Evolutionary conservation across 2,113 vertebrate genomes (phyloP).

Genomic region (Chascanopsetta lugubris): DNA sequence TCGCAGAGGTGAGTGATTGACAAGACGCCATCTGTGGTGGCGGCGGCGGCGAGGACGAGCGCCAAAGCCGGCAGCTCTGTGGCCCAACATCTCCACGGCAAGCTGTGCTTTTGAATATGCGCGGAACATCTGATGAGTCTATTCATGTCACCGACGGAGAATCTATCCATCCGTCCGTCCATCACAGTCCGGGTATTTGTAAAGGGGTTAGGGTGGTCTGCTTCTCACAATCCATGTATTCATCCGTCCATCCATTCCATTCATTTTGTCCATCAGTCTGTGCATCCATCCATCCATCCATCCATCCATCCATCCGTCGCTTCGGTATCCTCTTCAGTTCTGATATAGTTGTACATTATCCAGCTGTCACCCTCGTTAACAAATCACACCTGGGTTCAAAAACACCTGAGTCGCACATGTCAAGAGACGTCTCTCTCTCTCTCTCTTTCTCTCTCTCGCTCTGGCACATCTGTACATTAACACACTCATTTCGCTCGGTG

Average conservation of each 20-base stretch:
- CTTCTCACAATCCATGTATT: too few relatives aligned
- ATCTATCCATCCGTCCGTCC: slow-evolving; percentile 47
- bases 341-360: background rate
- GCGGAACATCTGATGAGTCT: slow-evolving; percentile 30
- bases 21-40: slow-evolving; percentile 58
- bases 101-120: slow-evolving; percentile 32
- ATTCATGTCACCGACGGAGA: too few relatives aligned
- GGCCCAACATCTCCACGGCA: slow-evolving; percentile 17
- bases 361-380: background rate
- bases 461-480: slow-evolving; percentile 17
- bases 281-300: slow-evolving; percentile 31
- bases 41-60: slow-evolving; percentile 16
- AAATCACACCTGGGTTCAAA: background rate
- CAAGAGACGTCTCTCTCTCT: background rate
- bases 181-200: too few relatives aligned
- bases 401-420: background rate
- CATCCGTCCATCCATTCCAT: slow-evolving; percentile 47
- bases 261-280: slow-evolving; percentile 45
- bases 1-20: slow-evolving; percentile 59
- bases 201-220: too few relatives aligned
- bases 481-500: slow-evolving; percentile 56
- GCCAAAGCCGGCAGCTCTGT: slow-evolving; percentile 31
- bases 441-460: too few relatives aligned
- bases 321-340: background rate
- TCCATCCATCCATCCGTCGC: slow-evolving; percentile 29